A percentile compares a stretch with the other conserved stretches of the same genome.
Conservation (phyloP, 2,888 invertebrate genomes). For the Leptinotarsa tumamoca region DNA sequence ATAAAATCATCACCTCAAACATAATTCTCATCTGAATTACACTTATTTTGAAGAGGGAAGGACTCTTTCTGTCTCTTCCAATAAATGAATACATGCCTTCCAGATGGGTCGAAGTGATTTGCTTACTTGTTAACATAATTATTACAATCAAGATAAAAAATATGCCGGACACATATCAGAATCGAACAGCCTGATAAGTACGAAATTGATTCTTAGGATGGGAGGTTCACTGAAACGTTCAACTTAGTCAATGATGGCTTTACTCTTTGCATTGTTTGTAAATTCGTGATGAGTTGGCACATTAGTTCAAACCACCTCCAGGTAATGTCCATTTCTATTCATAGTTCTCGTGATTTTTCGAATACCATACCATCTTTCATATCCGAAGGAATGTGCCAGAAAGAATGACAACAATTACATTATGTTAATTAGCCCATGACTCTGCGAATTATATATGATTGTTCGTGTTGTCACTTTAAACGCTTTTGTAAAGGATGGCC, state of each 20-base stretch:
- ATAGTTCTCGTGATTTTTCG: slow-evolving; percentile 15
- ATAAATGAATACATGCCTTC: too few relatives aligned
- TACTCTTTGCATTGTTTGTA: not conserved
- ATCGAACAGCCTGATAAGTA: not conserved
- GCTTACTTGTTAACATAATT: too few relatives aligned
- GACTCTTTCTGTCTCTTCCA: too few relatives aligned
- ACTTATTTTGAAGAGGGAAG: too few relatives aligned
- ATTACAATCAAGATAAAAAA: too few relatives aligned
- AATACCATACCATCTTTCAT: slow-evolving; percentile 21
- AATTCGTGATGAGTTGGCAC: slow-evolving; percentile 16
- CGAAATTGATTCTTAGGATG: not conserved
- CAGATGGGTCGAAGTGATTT: too few relatives aligned
- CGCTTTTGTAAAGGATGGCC: slow-evolving; percentile 46
- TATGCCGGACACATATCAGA: too few relatives aligned
- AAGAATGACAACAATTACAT: slow-evolving; percentile 62
- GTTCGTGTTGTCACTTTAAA: slow-evolving; percentile 32
- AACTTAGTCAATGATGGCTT: not conserved
- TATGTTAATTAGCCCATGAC: slow-evolving; percentile 61
- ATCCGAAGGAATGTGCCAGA: slow-evolving; percentile 56
- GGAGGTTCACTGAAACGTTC: not conserved
- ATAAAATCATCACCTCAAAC: too few relatives aligned
- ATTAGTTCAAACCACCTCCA: not conserved
- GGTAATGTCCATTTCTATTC: slow-evolving; percentile 14
- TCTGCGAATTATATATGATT: slow-evolving; percentile 50
- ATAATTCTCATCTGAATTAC: too few relatives aligned